Percentiles rank a stretch among this genome's conserved stretches.
These are phyloP conservation scores for Sebastes paucispinis DNA, from an alignment of 2,797 vertebrate genomes.

Conservation along the genomic window DNA sequence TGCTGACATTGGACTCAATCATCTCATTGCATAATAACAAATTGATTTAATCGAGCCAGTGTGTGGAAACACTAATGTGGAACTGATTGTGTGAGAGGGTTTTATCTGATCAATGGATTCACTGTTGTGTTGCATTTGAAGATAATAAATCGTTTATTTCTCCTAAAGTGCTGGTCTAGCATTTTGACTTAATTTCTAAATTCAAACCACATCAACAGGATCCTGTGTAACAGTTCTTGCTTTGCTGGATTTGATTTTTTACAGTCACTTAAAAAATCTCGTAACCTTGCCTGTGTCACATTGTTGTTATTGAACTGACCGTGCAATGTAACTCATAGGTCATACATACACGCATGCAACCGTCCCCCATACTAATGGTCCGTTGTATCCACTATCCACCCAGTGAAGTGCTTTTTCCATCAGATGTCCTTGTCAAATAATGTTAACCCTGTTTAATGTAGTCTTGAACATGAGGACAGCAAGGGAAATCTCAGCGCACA, in stretches of 20 bases:
- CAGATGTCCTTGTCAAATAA: neutral
- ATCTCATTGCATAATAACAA: neutral
- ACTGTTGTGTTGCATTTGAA: neutral
- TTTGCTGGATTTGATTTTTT: neutral
- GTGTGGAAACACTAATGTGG: neutral
- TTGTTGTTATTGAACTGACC: neutral
- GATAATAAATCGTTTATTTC: neutral
- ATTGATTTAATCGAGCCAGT: neutral
- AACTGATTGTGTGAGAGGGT: neutral
- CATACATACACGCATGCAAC: neutral
- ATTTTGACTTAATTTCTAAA: neutral
- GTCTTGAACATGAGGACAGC: neutral
- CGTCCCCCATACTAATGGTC: neutral
- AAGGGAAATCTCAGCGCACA: neutral
- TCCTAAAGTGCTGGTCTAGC: neutral
- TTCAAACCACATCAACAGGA: neutral
- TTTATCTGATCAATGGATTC: constrained; percentile 9
- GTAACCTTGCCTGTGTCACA: neutral
- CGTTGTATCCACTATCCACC: neutral
- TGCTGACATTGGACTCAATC: neutral
- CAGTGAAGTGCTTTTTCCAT: neutral
- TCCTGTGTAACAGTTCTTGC: neutral
- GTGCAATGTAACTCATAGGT: too few species aligned
- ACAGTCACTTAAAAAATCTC: neutral
- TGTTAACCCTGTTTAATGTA: neutral